phyloP scores from a whole-genome alignment of 2,113 vertebrate genomes.

The Cottus gobio region DNA sequence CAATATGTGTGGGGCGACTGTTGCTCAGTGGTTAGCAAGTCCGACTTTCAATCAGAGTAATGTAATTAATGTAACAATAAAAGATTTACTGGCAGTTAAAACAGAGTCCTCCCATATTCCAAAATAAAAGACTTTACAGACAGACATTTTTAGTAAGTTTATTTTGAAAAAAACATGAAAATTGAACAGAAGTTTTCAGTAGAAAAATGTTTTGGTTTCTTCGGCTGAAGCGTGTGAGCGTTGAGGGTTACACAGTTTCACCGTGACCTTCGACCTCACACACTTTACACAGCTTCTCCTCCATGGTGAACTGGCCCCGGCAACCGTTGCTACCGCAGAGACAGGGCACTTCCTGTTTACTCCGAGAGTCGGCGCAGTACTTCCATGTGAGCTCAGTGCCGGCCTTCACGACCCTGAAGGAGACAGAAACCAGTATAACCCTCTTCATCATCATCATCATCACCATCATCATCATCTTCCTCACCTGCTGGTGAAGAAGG shows the following conservation, averaged over 20 bases:
- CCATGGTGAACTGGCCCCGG: slow-evolving; percentile 80
- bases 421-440: background rate
- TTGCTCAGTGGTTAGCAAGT: too few species aligned
- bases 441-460: background rate
- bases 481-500: slow-evolving; percentile 96
- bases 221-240: background rate
- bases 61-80: too few species aligned
- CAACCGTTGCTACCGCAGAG: slow-evolving; percentile 86
- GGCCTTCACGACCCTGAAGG: slow-evolving; percentile 87
- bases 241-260: background rate
- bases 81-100: background rate
- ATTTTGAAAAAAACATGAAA: background rate
- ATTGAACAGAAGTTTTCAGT: background rate
- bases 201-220: background rate
- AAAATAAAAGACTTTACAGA: background rate
- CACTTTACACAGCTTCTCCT: slow-evolving; percentile 37
- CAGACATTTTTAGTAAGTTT: background rate
- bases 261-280: slow-evolving; percentile 15
- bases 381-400: slow-evolving; percentile 95
- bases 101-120: background rate
- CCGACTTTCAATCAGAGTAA: too few species aligned
- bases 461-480: background rate
- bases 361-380: slow-evolving; percentile 83
- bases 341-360: slow-evolving; percentile 87
- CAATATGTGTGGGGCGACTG: too few species aligned